phyloP scores from a whole-genome alignment of 1,140 invertebrate genomes.

The Neodiprion lecontei region DNA sequence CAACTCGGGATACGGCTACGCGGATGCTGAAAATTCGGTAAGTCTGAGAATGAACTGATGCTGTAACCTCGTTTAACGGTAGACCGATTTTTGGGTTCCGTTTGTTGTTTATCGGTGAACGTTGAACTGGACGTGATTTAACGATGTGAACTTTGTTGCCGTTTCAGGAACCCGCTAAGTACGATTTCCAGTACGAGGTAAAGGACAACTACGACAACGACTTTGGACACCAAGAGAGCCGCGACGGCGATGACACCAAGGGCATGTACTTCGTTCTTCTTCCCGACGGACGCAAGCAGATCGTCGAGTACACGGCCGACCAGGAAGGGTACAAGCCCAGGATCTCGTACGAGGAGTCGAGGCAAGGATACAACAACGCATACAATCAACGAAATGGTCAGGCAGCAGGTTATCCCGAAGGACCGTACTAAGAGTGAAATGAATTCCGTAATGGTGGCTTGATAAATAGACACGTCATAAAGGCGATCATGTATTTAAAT shows the following conservation, averaged over 20 bases:
- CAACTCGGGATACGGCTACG: background rate
- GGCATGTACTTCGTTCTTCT: constrained; percentile 38
- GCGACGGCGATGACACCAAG: constrained; percentile 46
- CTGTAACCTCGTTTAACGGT: background rate
- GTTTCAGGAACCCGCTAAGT: constrained; percentile 49
- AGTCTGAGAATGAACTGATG: background rate
- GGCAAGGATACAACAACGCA: background rate
- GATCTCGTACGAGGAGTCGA: constrained; percentile 60
- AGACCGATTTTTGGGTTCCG: too few relatives aligned
- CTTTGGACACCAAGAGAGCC: constrained; percentile 56
- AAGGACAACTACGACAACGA: constrained; percentile 51
- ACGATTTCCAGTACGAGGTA: constrained; percentile 59
- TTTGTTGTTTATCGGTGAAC: background rate
- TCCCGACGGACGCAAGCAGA: constrained; percentile 42
- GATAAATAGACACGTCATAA: too few relatives aligned
- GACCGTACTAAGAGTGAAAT: background rate
- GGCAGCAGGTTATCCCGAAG: background rate
- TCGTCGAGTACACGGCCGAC: constrained; percentile 40
- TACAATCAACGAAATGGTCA: background rate
- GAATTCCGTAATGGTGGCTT: too few relatives aligned
- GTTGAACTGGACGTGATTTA: background rate
- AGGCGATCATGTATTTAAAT: too few relatives aligned
- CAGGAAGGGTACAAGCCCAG: constrained; percentile 47
- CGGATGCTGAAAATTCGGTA: background rate
- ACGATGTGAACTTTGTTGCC: background rate